phyloP scores from a whole-genome alignment of 2,113 vertebrate species.

The Centropus bengalensis region DNA sequence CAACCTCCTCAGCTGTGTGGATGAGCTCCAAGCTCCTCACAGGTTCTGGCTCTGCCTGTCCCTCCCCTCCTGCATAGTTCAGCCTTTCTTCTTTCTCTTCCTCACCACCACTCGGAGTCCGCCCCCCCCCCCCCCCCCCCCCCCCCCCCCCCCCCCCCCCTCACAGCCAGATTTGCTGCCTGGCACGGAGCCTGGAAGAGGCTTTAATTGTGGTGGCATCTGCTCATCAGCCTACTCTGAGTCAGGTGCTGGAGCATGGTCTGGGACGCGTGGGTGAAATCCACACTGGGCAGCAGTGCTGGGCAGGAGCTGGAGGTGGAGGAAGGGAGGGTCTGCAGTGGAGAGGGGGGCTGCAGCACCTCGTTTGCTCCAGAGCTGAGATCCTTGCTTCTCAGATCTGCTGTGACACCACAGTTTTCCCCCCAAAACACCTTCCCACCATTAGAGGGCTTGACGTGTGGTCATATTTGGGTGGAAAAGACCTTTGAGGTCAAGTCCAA shows the following conservation, averaged over 20 bases:
- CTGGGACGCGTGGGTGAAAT: background rate
- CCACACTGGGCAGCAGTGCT: background rate
- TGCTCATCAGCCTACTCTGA: background rate
- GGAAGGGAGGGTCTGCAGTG: no score
- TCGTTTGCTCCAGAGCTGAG: background rate
- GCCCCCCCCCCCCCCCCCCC: no score
- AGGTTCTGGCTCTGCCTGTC: fast-evolving
- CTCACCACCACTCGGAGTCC: fast-evolving
- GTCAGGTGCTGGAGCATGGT: background rate
- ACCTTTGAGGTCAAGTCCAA: no score
- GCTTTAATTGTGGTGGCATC: background rate
- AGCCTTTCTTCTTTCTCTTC: background rate
- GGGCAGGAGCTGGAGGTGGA: background rate
- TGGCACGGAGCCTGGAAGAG: background rate
- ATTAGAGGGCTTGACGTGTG: background rate
- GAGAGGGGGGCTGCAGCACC: background rate
- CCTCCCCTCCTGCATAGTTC: background rate
- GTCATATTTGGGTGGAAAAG: no score
- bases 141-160: no score
- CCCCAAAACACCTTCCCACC: background rate
- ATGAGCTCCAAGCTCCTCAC: background rate
- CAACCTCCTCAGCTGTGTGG: background rate
- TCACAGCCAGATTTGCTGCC: background rate
- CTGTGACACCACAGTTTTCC: background rate
- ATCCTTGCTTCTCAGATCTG: fast-evolving